phyloP scores from a whole-genome alignment of 2,888 invertebrate species.

The Volucella inanis region DNA sequence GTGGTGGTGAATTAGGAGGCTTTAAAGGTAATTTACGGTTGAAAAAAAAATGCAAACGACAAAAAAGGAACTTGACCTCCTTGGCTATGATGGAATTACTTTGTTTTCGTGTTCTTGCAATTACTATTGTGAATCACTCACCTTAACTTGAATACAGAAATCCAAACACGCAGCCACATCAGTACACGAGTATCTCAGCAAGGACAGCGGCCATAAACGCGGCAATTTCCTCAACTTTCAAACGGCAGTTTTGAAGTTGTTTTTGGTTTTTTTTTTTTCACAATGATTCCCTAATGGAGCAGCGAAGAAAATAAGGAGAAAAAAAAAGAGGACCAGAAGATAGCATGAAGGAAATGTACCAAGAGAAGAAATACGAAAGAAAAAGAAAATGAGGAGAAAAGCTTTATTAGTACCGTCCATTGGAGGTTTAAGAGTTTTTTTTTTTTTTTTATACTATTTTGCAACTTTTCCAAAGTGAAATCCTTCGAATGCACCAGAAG shows the following conservation, averaged over 20 bases:
- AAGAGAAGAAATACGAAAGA: background rate
- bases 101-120: slow-evolving; percentile 27
- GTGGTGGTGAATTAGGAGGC: background rate
- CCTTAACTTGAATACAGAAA: background rate
- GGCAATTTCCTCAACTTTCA: slow-evolving; percentile 64
- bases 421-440: slow-evolving; percentile 46
- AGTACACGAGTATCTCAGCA: background rate
- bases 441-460: slow-evolving; percentile 4
- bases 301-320: background rate
- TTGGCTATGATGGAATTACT: slow-evolving; percentile 30
- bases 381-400: slow-evolving; percentile 52
- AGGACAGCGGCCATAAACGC: slow-evolving; percentile 59
- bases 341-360: slow-evolving; percentile 12
- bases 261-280: slow-evolving; percentile 10
- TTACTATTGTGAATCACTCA: slow-evolving; percentile 39
- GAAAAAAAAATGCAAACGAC: background rate
- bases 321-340: slow-evolving; percentile 4
- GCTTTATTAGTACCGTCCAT: slow-evolving; percentile 66
- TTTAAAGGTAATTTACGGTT: background rate
- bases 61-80: background rate
- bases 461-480: slow-evolving; percentile 50
- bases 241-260: slow-evolving; percentile 67
- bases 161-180: slow-evolving; percentile 14
- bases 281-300: slow-evolving; percentile 51
- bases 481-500: slow-evolving; percentile 53